Evolutionary conservation across 2,113 vertebrate genomes (phyloP).

Genomic region (Trogon melanurus): DNA sequence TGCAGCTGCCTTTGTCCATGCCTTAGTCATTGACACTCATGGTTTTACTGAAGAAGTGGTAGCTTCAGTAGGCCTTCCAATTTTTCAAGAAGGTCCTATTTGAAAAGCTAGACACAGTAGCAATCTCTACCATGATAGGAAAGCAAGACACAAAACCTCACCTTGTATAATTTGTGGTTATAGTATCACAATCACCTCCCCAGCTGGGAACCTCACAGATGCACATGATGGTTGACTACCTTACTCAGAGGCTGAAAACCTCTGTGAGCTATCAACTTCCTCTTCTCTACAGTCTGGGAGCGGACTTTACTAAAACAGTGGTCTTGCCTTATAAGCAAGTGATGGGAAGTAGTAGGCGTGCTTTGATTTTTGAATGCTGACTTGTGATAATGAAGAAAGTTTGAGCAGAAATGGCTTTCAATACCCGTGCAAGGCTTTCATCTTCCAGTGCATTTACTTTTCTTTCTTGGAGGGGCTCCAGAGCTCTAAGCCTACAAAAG

Average conservation of each 20-base stretch:
- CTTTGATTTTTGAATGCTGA: neutral
- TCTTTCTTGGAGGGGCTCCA: neutral
- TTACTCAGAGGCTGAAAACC: neutral
- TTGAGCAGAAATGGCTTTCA: neutral
- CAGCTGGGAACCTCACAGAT: neutral
- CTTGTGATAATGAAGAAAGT: neutral
- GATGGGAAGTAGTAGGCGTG: neutral
- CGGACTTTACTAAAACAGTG: neutral
- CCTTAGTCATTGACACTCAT: neutral
- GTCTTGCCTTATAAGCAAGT: neutral
- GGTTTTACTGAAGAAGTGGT: neutral
- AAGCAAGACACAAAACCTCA: neutral
- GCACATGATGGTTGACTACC: rapidly evolving
- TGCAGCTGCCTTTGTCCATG: neutral
- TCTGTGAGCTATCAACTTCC: neutral
- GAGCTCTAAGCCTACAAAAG: neutral
- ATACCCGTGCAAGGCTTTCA: neutral
- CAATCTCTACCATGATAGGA: neutral
- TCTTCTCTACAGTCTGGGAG: neutral
- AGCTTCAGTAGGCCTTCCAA: neutral
- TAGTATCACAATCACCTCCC: neutral
- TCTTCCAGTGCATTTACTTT: neutral
- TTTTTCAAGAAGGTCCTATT: neutral
- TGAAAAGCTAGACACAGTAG: neutral
- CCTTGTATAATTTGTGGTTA: neutral